Percentiles rank a stretch among this genome's conserved stretches.
Conservation (phyloP, 1,140 invertebrate species). For the Zaprionus ornatus region DNA sequence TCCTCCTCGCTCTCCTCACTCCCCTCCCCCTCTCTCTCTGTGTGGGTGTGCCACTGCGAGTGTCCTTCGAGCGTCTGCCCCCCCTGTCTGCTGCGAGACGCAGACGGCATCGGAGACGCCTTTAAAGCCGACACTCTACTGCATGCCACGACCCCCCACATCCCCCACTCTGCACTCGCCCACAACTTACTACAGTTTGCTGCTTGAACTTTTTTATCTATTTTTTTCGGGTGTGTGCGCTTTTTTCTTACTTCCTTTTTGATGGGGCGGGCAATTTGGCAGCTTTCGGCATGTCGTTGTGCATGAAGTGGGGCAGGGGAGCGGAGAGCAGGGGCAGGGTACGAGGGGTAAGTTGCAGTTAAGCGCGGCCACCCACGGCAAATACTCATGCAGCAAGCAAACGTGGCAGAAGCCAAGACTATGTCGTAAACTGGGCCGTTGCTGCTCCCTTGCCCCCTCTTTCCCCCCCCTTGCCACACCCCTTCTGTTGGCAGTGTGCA, state of each 20-base stretch:
- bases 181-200: slow-evolving; percentile 8
- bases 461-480: too few species aligned
- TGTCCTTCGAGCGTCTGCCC: slow-evolving; percentile 52
- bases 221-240: slow-evolving; percentile 5
- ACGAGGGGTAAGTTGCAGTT: slow-evolving; percentile 15
- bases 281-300: slow-evolving; percentile 2
- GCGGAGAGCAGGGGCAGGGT: not conserved
- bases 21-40: slow-evolving; percentile 4
- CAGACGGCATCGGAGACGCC: slow-evolving; percentile 44
- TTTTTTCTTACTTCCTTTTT: not conserved
- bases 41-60: slow-evolving; percentile 41
- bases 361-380: slow-evolving; percentile 32
- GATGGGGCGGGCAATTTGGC: slow-evolving; percentile 45
- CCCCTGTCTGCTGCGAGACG: slow-evolving; percentile 19
- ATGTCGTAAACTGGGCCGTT: slow-evolving; percentile 44
- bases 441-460: not conserved
- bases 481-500: slow-evolving; percentile 24
- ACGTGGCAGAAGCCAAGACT: slow-evolving; percentile 19
- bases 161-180: too few species aligned
- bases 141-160: too few species aligned
- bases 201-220: slow-evolving; percentile 31
- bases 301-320: not conserved
- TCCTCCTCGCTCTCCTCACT: not conserved
- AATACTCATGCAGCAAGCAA: slow-evolving; percentile 48
- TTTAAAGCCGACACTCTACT: slow-evolving; percentile 23